phyloP scores from a whole-genome alignment of 2,888 invertebrate species.

The Clunio marinus region DNA sequence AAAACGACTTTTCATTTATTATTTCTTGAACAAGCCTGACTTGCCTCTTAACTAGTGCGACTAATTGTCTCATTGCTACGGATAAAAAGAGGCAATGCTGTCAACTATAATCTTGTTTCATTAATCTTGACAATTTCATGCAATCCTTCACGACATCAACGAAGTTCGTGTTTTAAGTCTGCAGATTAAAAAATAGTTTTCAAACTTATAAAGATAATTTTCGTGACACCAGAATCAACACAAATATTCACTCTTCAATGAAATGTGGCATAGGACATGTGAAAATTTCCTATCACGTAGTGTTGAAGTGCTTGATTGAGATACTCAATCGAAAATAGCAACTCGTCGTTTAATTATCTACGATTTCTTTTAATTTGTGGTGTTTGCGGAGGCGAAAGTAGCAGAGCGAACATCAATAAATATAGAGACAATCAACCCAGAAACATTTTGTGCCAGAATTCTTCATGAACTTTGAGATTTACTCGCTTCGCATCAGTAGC shows the following conservation, averaged over 20 bases:
- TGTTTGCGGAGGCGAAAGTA: slow-evolving; percentile 1
- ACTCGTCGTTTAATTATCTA: not conserved
- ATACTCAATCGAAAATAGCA: no score
- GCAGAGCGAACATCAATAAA: not conserved
- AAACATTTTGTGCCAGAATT: slow-evolving; percentile 1
- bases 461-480: not conserved
- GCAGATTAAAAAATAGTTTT: not conserved
- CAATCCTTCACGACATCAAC: not conserved
- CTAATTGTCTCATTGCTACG: no score
- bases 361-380: not conserved
- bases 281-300: not conserved
- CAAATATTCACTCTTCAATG: no score
- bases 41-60: not conserved
- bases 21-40: not conserved
- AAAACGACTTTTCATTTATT: not conserved
- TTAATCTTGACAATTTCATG: not conserved
- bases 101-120: not conserved
- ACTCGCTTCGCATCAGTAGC: not conserved
- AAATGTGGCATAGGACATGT: not conserved
- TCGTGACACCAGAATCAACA: no score
- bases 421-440: not conserved
- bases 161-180: not conserved
- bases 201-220: not conserved
- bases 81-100: no score
- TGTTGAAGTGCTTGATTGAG: not conserved